These are phyloP conservation scores for Malaclemys terrapin DNA, from an alignment of 2,113 vertebrate genomes.

Conservation along the genomic window DNA sequence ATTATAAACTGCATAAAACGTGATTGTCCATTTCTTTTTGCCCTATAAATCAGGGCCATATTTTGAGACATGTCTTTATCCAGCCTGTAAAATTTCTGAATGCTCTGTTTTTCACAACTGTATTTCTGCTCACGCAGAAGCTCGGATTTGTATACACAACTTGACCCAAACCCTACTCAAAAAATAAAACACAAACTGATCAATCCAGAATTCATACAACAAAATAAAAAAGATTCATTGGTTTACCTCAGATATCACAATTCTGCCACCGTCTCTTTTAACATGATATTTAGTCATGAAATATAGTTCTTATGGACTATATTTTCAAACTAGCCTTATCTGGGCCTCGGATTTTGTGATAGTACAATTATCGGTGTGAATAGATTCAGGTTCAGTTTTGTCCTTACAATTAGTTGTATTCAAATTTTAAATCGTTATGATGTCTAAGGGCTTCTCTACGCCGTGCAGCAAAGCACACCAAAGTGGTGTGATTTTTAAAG, in stretches of 20 bases:
- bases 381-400: fast-evolving
- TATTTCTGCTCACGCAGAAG: not conserved
- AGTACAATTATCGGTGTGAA: fast-evolving
- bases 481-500: not conserved
- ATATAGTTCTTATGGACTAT: fast-evolving
- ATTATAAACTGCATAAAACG: fast-evolving
- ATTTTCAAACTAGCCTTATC: not conserved
- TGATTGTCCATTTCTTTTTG: fast-evolving
- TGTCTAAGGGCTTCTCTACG: not conserved
- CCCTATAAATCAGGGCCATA: not conserved
- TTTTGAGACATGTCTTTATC: not conserved
- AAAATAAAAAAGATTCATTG: fast-evolving
- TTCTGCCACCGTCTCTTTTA: not conserved
- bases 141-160: fast-evolving
- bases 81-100: not conserved
- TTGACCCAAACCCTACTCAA: not conserved
- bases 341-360: fast-evolving
- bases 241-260: fast-evolving
- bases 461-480: not conserved
- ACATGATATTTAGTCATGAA: fast-evolving
- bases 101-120: not conserved
- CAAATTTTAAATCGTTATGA: not conserved
- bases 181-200: fast-evolving
- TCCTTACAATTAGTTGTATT: no score
- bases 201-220: fast-evolving